Percentiles rank a stretch among this genome's conserved stretches.
These are phyloP conservation scores for Dendrolimus punctatus DNA, from an alignment of 1,140 invertebrate genomes.

Conservation along the genomic window DNA sequence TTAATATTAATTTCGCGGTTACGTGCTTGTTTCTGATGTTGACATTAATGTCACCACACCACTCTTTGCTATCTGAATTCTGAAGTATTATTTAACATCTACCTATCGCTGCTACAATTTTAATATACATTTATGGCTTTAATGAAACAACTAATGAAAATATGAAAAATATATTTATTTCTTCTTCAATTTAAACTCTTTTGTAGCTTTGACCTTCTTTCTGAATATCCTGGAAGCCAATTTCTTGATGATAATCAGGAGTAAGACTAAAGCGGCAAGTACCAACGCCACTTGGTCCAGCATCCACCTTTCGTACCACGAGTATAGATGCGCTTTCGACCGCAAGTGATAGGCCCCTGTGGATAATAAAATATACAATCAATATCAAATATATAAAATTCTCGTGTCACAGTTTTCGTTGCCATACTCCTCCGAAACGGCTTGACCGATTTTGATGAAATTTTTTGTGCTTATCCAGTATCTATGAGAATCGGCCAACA, in stretches of 20 bases:
- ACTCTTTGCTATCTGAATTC: no score
- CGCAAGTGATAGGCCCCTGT: constrained; percentile 39
- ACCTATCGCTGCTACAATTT: no score
- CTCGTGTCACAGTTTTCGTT: no score
- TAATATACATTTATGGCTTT: not conserved
- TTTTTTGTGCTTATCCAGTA: no score
- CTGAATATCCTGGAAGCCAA: not conserved
- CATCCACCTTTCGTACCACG: constrained; percentile 32
- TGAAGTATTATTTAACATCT: no score
- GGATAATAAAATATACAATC: constrained; percentile 1
- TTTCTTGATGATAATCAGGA: not conserved
- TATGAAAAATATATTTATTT: not conserved
- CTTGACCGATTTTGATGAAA: no score
- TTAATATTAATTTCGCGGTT: no score
- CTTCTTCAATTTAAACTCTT: constrained; percentile 2
- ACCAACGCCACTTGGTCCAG: constrained; percentile 21
- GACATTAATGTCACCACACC: no score
- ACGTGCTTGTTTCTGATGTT: no score
- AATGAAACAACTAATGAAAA: not conserved
- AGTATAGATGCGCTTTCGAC: constrained; percentile 23
- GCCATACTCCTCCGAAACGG: no score
- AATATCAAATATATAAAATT: no score
- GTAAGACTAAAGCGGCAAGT: not conserved
- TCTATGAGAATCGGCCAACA: no score
- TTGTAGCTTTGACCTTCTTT: not conserved